Conservation (phyloP, 2,888 invertebrate genomes). For the Drosophila eohydei region DNA sequence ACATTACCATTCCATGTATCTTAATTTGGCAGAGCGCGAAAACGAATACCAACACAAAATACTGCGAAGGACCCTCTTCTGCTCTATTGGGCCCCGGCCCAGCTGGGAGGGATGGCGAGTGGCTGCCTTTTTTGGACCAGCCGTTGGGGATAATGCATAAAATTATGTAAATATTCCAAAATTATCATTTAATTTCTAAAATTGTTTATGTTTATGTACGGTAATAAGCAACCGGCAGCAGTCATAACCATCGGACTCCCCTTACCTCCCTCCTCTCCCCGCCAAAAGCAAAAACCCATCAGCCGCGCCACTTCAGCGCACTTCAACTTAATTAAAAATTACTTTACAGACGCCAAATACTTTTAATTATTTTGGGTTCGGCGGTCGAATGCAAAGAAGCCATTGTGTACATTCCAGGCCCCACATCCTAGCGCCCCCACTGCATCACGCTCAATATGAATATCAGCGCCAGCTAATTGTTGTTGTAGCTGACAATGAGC, state of each 20-base stretch:
- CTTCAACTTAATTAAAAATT: conserved; percentile 80
- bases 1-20: conserved; percentile 29
- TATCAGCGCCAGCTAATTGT: conserved; percentile 31
- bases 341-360: conserved; percentile 80
- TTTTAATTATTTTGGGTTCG: conserved; percentile 80
- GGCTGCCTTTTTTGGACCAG: conserved; percentile 29
- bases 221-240: conserved; percentile 70
- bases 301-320: conserved; percentile 57
- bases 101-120: not conserved
- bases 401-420: conserved; percentile 31
- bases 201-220: conserved; percentile 77
- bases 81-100: not conserved
- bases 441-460: conserved; percentile 10
- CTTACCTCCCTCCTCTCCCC: conserved; percentile 21
- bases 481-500: conserved; percentile 10
- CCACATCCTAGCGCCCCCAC: not conserved
- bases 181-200: conserved; percentile 78
- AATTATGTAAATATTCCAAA: conserved; percentile 76
- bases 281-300: conserved; percentile 27
- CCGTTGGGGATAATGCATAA: conserved; percentile 70
- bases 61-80: not conserved
- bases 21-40: conserved; percentile 47
- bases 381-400: conserved; percentile 72
- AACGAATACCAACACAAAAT: conserved; percentile 34
- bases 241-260: conserved; percentile 12